Evolutionary conservation across 23 tunicate species (phyloP).

Genomic region (Ciona savignyi): DNA sequence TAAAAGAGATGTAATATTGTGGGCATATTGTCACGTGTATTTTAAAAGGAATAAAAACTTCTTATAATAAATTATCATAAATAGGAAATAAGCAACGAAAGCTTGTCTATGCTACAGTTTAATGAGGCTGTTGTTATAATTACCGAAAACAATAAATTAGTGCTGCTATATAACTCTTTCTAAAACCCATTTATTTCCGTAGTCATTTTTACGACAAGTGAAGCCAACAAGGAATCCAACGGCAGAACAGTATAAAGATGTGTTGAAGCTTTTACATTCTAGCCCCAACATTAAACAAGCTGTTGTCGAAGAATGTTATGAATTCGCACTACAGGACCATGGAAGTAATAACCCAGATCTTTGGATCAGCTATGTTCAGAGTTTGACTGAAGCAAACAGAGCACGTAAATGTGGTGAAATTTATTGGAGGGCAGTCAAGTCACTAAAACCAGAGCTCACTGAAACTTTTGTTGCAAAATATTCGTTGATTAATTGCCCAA

Average conservation of each 20-base stretch:
- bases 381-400: constrained; percentile 12
- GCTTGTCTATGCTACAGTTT: no score
- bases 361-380: constrained; percentile 37
- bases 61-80: no score
- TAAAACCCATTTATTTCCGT: no score
- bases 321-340: constrained; percentile 19
- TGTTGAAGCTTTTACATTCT: constrained; percentile 19
- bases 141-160: no score
- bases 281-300: neutral
- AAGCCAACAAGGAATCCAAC: constrained; percentile 13
- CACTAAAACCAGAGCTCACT: constrained; percentile 21
- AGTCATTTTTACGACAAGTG: no score
- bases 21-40: no score
- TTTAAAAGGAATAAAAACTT: no score
- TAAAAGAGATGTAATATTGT: no score
- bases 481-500: constrained; percentile 8
- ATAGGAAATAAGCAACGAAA: no score
- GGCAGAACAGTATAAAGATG: constrained; percentile 10
- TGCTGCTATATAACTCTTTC: no score
- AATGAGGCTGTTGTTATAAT: neutral
- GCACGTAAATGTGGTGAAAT: no score
- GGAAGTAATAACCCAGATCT: constrained; percentile 33
- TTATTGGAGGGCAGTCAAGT: constrained; percentile 70
- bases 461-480: constrained; percentile 39
- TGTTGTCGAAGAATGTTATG: constrained; percentile 19